Percentiles rank a stretch among this genome's conserved stretches.
Conservation (phyloP, 2,113 vertebrate genomes). For the Sturnira hondurensis region DNA sequence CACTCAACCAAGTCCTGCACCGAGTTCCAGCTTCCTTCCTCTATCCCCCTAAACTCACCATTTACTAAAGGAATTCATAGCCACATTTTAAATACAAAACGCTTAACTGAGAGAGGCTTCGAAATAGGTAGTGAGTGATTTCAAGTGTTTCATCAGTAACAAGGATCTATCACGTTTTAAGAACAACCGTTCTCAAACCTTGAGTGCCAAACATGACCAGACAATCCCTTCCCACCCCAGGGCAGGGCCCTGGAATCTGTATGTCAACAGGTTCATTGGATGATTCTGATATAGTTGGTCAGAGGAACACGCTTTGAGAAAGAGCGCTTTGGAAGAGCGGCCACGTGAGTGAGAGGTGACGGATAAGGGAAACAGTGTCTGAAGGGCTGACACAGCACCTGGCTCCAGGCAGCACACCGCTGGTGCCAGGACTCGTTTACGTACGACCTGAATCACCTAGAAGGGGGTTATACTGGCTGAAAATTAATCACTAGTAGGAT, state of each 20-base stretch:
- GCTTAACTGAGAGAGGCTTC: conserved; percentile 11
- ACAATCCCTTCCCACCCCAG: not conserved
- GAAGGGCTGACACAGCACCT: not conserved
- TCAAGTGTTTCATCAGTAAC: not conserved
- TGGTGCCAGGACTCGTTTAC: not conserved
- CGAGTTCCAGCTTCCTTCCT: not conserved
- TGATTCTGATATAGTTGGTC: not conserved
- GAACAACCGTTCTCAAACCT: not conserved
- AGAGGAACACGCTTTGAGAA: not conserved
- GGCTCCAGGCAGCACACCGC: not conserved
- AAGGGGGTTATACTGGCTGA: not conserved
- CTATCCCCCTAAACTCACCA: not conserved
- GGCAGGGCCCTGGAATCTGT: not conserved
- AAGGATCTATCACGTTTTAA: not conserved
- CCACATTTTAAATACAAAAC: not conserved
- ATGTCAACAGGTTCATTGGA: not conserved
- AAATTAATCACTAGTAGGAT: not conserved
- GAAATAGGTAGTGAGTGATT: not conserved
- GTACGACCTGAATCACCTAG: not conserved
- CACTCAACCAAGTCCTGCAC: not conserved
- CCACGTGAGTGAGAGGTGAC: not conserved
- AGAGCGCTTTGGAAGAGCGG: not conserved
- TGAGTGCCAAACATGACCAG: not conserved
- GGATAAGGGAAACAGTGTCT: not conserved
- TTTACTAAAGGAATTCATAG: not conserved